phyloP scores from a whole-genome alignment of 2,888 invertebrate genomes.

The Lasius fuliginosus region DNA sequence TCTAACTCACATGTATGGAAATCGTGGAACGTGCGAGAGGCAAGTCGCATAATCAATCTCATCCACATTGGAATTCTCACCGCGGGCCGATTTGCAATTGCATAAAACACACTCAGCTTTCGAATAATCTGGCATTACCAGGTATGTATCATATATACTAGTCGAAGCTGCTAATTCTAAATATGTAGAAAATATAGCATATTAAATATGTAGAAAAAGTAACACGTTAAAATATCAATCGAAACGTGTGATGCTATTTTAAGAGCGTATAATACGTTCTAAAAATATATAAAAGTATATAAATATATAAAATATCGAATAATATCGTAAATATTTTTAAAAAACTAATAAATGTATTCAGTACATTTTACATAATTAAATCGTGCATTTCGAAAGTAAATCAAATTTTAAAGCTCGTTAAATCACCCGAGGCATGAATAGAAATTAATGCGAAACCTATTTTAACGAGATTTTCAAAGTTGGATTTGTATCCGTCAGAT shows the following conservation, averaged over 20 bases:
- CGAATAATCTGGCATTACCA: slow-evolving; percentile 60
- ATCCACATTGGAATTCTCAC: slow-evolving; percentile 62
- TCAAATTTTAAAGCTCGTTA: neutral
- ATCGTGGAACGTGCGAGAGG: slow-evolving; percentile 61
- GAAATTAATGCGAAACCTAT: slow-evolving; percentile 4
- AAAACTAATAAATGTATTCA: neutral
- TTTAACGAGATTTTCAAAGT: slow-evolving; percentile 8
- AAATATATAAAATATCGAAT: neutral
- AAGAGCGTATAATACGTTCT: neutral
- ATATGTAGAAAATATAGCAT: slow-evolving; percentile 23
- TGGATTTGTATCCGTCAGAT: neutral
- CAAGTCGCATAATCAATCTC: slow-evolving; percentile 67
- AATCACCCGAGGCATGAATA: neutral
- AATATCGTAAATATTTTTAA: neutral
- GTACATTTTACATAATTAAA: slow-evolving; percentile 10
- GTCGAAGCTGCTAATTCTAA: slow-evolving; percentile 21
- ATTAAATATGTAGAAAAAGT: neutral
- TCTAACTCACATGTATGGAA: slow-evolving; percentile 63
- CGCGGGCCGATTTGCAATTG: slow-evolving; percentile 64
- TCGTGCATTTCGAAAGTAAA: neutral
- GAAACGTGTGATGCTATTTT: slow-evolving; percentile 1
- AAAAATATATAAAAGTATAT: neutral
- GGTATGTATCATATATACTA: neutral
- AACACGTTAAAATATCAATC: neutral
- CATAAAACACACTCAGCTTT: slow-evolving; percentile 63